phyloP scores from a whole-genome alignment of 2,113 vertebrate genomes.

The Vidua chalybeata region DNA sequence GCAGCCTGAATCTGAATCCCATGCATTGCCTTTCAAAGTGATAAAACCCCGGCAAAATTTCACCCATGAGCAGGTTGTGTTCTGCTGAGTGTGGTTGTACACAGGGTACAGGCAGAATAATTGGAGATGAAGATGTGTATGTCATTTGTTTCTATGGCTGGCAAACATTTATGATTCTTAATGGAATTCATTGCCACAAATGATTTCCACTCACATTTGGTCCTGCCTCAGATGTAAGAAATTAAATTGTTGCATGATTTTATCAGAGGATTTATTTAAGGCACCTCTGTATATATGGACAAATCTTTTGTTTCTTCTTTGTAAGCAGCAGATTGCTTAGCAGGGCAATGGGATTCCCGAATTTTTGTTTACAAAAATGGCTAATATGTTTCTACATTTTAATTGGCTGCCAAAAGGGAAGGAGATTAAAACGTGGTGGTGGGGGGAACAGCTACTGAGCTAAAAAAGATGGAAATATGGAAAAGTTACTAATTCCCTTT shows the following conservation, averaged over 20 bases:
- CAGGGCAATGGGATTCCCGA: neutral
- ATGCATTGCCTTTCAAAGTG: neutral
- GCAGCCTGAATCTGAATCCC: neutral
- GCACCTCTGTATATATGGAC: neutral
- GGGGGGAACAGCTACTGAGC: neutral
- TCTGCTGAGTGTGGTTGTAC: neutral
- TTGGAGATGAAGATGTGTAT: neutral
- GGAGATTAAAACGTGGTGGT: neutral
- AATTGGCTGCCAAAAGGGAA: neutral
- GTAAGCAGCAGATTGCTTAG: neutral
- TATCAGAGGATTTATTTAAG: neutral
- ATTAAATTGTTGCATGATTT: neutral
- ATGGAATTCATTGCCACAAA: neutral
- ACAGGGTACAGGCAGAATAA: neutral
- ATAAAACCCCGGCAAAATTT: neutral
- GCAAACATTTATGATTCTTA: neutral
- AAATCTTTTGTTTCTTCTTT: neutral
- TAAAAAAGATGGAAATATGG: neutral
- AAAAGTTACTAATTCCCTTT: neutral
- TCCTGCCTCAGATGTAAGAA: neutral
- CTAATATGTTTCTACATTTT: neutral
- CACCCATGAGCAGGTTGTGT: neutral
- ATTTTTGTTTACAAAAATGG: neutral
- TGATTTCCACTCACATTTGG: neutral
- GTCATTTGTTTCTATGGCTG: neutral